Conservation (phyloP, 2,888 invertebrate genomes). For the Flexamia atlantica region DNA sequence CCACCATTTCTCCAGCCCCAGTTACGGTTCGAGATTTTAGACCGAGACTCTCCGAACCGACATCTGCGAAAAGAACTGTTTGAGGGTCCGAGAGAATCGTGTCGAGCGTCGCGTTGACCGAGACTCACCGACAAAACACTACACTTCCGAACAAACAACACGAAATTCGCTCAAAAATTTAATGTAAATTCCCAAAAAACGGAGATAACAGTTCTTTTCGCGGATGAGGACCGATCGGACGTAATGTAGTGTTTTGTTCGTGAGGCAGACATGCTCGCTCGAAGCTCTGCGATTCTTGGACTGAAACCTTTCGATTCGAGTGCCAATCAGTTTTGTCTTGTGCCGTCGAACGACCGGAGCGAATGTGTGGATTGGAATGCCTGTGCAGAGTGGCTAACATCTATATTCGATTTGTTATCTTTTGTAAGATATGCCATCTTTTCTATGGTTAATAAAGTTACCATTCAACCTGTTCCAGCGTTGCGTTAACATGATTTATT, state of each 20-base stretch:
- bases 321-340: constrained; percentile 43
- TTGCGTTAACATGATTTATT: constrained; percentile 56
- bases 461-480: constrained; percentile 68
- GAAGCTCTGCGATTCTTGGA: constrained; percentile 30
- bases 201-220: constrained; percentile 59
- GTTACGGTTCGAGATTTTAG: constrained; percentile 25
- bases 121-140: constrained; percentile 54
- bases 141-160: constrained; percentile 18
- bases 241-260: constrained; percentile 53
- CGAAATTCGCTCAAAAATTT: constrained; percentile 33
- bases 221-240: not conserved
- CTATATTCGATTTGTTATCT: constrained; percentile 59
- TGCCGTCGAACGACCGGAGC: constrained; percentile 46
- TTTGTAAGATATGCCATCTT: constrained; percentile 67
- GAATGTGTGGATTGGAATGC: constrained; percentile 58
- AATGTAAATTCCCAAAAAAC: not conserved
- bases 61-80: constrained; percentile 61
- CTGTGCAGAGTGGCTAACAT: constrained; percentile 58
- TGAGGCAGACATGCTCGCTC: constrained; percentile 56
- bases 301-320: constrained; percentile 47
- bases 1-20: constrained; percentile 82
- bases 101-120: not conserved
- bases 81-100: constrained; percentile 7
- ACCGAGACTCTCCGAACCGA: constrained; percentile 22
- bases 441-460: constrained; percentile 69